A percentile compares a stretch with the other conserved stretches of the same genome.
phyloP scores from a whole-genome alignment of 1,140 invertebrate species.

The Gyrodactylus bullatarudis region DNA sequence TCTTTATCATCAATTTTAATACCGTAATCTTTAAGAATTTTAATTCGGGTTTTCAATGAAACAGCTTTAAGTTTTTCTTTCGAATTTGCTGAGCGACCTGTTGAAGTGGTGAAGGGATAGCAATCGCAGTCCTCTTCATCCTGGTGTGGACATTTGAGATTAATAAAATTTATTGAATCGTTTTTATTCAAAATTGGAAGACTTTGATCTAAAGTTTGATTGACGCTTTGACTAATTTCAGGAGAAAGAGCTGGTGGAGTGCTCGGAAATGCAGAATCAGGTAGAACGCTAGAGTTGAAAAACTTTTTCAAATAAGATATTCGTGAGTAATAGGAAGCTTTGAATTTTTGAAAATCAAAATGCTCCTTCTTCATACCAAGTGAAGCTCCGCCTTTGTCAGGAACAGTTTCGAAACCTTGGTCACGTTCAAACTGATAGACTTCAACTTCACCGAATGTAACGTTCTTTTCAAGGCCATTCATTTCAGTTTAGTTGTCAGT shows the following conservation, averaged over 20 bases:
- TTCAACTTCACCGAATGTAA: background rate
- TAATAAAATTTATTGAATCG: background rate
- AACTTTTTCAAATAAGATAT: background rate
- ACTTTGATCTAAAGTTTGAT: background rate
- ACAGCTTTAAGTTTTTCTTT: conserved; percentile 6
- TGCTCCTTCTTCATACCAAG: background rate
- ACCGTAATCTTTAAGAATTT: background rate
- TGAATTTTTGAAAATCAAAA: background rate
- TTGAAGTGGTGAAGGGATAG: background rate
- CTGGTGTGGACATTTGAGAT: background rate
- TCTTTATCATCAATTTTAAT: conserved; percentile 60
- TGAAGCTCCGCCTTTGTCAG: background rate
- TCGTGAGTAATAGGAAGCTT: background rate
- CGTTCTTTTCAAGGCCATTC: background rate
- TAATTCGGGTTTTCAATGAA: background rate
- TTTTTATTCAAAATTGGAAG: background rate
- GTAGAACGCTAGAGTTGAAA: background rate
- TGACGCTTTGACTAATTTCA: background rate
- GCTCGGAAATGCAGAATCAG: background rate
- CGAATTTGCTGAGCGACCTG: conserved; percentile 5
- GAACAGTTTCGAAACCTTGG: background rate
- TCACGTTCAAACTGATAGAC: background rate
- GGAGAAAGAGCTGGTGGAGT: background rate
- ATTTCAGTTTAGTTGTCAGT: background rate
- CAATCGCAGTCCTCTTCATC: conserved; percentile 1